phyloP scores from a whole-genome alignment of 2,113 vertebrate species.

The Scomber colias region DNA sequence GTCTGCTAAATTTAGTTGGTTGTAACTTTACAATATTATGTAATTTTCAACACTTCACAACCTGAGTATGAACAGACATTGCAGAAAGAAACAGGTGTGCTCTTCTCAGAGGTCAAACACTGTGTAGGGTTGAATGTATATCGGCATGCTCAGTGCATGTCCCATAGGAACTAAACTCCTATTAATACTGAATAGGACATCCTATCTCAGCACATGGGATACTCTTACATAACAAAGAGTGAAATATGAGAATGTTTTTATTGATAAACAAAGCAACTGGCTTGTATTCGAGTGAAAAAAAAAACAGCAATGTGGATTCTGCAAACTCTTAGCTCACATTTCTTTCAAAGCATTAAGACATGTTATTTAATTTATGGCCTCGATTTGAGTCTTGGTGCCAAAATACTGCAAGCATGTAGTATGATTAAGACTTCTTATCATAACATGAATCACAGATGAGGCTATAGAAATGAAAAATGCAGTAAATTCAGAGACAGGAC shows the following conservation, averaged over 20 bases:
- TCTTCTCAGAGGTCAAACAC: constrained; percentile 6
- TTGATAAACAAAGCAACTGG: not conserved
- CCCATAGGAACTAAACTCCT: not conserved
- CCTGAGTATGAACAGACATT: no score
- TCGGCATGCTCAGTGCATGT: not conserved
- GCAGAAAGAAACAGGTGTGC: not conserved
- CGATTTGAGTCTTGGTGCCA: not conserved
- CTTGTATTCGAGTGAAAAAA: not conserved
- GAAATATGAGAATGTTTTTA: constrained; percentile 29
- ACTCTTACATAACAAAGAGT: constrained; percentile 1
- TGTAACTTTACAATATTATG: no score
- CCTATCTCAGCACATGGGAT: not conserved
- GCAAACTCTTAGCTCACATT: not conserved
- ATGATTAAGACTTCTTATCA: constrained; percentile 6
- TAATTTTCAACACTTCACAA: no score
- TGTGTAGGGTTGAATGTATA: not conserved
- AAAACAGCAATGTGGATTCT: not conserved
- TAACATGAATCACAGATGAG: not conserved
- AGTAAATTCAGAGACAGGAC: not conserved
- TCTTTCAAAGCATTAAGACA: not conserved
- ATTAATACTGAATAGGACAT: constrained; percentile 42
- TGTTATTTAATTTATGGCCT: constrained; percentile 14
- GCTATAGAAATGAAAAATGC: not conserved
- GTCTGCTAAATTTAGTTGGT: no score
- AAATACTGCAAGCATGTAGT: not conserved